phyloP scores from a whole-genome alignment of 1,140 invertebrate species.

The Euschistus heros region DNA sequence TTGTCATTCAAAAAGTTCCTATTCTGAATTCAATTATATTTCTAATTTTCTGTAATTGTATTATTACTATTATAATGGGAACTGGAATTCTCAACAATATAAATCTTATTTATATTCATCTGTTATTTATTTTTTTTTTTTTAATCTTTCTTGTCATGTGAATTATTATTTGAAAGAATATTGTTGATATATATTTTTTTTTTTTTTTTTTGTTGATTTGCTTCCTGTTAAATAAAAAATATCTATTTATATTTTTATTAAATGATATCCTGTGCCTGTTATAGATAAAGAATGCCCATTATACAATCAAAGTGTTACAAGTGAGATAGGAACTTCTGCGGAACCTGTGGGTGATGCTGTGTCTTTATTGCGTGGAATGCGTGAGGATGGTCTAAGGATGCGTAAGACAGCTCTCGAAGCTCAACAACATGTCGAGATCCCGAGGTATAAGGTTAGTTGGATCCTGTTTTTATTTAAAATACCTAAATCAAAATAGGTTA shows the following conservation, averaged over 20 bases:
- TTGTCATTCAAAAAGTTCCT: too few relatives aligned
- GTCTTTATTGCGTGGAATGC: conserved; percentile 77
- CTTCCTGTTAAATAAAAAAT: background rate
- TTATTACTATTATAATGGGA: too few relatives aligned
- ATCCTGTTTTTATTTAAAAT: too few relatives aligned
- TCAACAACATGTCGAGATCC: conserved; percentile 45
- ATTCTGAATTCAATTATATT: too few relatives aligned
- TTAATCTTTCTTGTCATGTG: background rate
- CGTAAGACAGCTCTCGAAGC: conserved; percentile 61
- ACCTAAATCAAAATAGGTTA: too few relatives aligned
- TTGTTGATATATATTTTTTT: conserved; percentile 16
- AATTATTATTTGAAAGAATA: background rate
- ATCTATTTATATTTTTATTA: background rate
- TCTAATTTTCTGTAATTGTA: too few relatives aligned
- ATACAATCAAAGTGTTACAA: conserved; percentile 70
- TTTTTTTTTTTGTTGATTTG: background rate
- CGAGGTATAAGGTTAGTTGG: conserved; percentile 30
- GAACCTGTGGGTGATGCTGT: conserved; percentile 45
- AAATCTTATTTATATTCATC: too few relatives aligned
- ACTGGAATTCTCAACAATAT: too few relatives aligned
- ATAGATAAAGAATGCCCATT: conserved; percentile 85
- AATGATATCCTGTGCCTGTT: conserved; percentile 31
- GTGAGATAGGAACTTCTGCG: conserved; percentile 44
- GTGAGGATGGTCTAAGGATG: conserved; percentile 73
- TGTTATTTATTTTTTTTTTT: background rate